These are phyloP conservation scores for Peromyscus maniculatus DNA, from an alignment of 2,113 vertebrate genomes.

Conservation along the genomic window DNA sequence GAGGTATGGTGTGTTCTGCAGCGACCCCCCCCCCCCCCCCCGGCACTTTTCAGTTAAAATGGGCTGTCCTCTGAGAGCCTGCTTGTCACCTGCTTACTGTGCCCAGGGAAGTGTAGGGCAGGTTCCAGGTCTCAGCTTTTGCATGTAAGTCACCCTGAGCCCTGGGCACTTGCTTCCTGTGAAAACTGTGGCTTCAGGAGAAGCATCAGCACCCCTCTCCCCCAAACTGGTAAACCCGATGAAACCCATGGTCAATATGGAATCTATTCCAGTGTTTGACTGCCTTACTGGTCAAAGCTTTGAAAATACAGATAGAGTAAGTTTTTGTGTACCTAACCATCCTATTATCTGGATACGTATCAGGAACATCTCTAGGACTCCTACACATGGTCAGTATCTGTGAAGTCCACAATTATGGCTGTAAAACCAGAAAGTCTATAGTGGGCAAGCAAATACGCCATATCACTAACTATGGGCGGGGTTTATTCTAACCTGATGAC, in stretches of 20 bases:
- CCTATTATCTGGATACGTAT: background rate
- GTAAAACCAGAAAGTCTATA: background rate
- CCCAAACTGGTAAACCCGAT: background rate
- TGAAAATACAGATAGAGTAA: background rate
- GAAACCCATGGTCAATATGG: background rate
- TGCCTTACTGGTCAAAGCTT: background rate
- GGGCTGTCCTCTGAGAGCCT: background rate
- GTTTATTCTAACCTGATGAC: background rate
- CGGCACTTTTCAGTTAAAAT: background rate
- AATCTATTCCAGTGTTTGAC: background rate
- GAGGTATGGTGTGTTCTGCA: background rate
- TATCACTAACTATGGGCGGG: background rate
- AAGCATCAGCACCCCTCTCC: background rate
- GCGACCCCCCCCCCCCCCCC: background rate
- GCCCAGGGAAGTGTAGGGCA: background rate
- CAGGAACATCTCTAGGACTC: no score
- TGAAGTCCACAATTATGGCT: background rate
- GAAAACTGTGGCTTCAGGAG: background rate
- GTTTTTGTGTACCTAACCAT: background rate
- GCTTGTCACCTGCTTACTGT: background rate
- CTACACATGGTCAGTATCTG: background rate
- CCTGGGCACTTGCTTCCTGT: background rate
- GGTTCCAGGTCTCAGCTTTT: background rate
- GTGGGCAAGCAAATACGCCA: background rate
- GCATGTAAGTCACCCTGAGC: background rate